Percentiles rank a stretch among this genome's conserved stretches.
These are phyloP conservation scores for Sarcophaga variegata DNA, from an alignment of 2,888 invertebrate species.

Conservation along the genomic window DNA sequence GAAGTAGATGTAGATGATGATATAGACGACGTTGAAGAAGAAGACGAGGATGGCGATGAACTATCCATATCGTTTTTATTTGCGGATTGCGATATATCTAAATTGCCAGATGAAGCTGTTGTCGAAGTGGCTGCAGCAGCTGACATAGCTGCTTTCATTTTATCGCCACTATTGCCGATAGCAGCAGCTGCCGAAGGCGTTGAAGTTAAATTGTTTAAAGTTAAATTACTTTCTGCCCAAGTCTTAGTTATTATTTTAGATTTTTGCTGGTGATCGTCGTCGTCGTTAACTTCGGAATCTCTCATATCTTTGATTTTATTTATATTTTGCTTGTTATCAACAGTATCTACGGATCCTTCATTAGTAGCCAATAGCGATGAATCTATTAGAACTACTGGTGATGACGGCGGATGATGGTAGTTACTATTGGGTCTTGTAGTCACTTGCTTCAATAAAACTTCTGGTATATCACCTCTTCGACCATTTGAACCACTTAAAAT, in stretches of 20 bases:
- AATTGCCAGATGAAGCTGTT: slow-evolving; percentile 81
- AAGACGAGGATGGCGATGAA: slow-evolving; percentile 70
- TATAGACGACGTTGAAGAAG: slow-evolving; percentile 69
- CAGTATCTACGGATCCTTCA: slow-evolving; percentile 29
- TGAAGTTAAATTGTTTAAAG: slow-evolving; percentile 73
- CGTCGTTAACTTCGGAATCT: slow-evolving; percentile 41
- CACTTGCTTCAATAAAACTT: slow-evolving; percentile 87
- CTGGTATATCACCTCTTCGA: slow-evolving; percentile 90
- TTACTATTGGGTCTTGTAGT: slow-evolving; percentile 83
- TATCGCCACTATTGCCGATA: slow-evolving; percentile 67
- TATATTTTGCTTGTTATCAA: slow-evolving; percentile 61
- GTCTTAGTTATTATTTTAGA: slow-evolving; percentile 61
- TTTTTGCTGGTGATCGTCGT: slow-evolving; percentile 50
- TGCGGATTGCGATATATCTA: slow-evolving; percentile 82
- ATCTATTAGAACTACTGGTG: slow-evolving; percentile 74
- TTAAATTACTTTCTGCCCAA: slow-evolving; percentile 42
- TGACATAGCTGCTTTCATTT: slow-evolving; percentile 78
- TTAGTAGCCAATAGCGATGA: slow-evolving; percentile 51
- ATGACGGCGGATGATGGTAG: slow-evolving; percentile 77
- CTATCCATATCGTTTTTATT: slow-evolving; percentile 85
- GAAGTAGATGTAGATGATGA: slow-evolving; percentile 72
- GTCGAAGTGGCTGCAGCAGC: slow-evolving; percentile 41
- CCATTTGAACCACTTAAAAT: slow-evolving; percentile 94
- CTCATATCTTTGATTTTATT: slow-evolving; percentile 59
- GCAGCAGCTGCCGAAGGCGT: slow-evolving; percentile 76